Percentiles rank a stretch among this genome's conserved stretches.
Evolutionary conservation across 2,797 vertebrate genomes (phyloP).

Genomic region (Parambassis ranga): DNA sequence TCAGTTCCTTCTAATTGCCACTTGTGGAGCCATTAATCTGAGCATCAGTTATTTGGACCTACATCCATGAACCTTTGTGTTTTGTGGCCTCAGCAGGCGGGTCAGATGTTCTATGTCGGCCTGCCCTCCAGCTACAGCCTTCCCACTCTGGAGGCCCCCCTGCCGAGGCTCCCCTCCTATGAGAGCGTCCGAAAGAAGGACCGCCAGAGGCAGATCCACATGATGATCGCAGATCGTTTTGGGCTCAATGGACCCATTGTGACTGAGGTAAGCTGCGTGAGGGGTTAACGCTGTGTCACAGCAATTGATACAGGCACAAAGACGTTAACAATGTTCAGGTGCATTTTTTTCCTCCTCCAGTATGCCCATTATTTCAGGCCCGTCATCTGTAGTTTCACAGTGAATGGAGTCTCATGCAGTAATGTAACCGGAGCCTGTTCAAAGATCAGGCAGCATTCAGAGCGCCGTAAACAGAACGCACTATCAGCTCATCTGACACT

Average conservation of each 20-base stretch:
- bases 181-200: slow-evolving; percentile 87
- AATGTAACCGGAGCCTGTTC: slow-evolving; percentile 48
- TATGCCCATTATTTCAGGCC: not conserved
- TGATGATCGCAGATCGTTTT: slow-evolving; percentile 84
- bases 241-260: slow-evolving; percentile 77
- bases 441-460: slow-evolving; percentile 42
- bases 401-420: slow-evolving; percentile 24
- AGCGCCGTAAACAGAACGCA: slow-evolving; percentile 27
- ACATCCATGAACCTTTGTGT: not conserved
- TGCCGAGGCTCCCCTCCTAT: slow-evolving; percentile 81
- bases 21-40: too few species aligned
- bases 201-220: slow-evolving; percentile 85
- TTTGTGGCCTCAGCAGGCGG: slow-evolving; percentile 52
- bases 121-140: slow-evolving; percentile 82
- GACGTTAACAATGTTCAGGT: slow-evolving; percentile 22
- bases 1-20: too few species aligned
- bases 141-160: slow-evolving; percentile 72
- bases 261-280: slow-evolving; percentile 70
- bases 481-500: slow-evolving; percentile 41
- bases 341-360: not conserved
- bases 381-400: slow-evolving; percentile 1
- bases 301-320: slow-evolving; percentile 28
- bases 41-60: not conserved
- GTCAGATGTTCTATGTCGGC: slow-evolving; percentile 81
- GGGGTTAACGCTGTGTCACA: slow-evolving; percentile 9